Base-by-base conservation (phyloP, 2,113 vertebrate genomes). In the Pseudopipra pipra region DNA sequence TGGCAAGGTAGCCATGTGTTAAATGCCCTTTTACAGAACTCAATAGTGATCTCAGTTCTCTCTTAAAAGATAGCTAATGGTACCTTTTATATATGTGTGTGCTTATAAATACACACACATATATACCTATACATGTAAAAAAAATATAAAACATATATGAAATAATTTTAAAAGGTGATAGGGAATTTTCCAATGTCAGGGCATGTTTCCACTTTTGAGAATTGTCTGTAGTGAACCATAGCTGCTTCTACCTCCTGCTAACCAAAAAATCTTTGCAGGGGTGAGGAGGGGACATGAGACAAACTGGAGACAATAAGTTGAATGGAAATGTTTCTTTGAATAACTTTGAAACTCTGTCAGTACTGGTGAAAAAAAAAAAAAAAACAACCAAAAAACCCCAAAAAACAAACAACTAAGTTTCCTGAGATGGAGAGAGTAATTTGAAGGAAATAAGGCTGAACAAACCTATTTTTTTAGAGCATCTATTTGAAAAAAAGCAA, bases 261-360 rank as follows among this genome's bases (percentile, higher is more conserved):
- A 63, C 22, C 2, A 59, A 86, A 49, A 81, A 37, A 18, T 1
- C 5, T 21, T 76, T 68, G 17, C 6, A 35, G 5, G 4, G 3
- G 2, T n/a, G 6, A 3, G 3, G 14, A 61, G 27, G 7, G 41
- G 1, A 52, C 0, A 2, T 44, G 35, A n/a, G 31, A 49, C 5
- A 31, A 44, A 2, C 1, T 44, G 22, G 15, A 80, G 21, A 33
- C 5, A 30, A 3, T 37, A 62, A 62, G 2, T 49, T 65, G 27
- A 87, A 77, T 44, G 7, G 28, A 30, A 71, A 41, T 6, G 7
- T n/a, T 92, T 82, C 12, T 31, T 82, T 82, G 2, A 8, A 8
- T 68, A 8, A 28, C 10, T 71, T 52, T 52, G 14, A 93, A 81
- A 31, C 7, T 74, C 27, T 22, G 3, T 20, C 20, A 74, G 7